Evolutionary conservation across 2,113 vertebrate genomes (phyloP).

Genomic region (Nematolebias whitei): DNA sequence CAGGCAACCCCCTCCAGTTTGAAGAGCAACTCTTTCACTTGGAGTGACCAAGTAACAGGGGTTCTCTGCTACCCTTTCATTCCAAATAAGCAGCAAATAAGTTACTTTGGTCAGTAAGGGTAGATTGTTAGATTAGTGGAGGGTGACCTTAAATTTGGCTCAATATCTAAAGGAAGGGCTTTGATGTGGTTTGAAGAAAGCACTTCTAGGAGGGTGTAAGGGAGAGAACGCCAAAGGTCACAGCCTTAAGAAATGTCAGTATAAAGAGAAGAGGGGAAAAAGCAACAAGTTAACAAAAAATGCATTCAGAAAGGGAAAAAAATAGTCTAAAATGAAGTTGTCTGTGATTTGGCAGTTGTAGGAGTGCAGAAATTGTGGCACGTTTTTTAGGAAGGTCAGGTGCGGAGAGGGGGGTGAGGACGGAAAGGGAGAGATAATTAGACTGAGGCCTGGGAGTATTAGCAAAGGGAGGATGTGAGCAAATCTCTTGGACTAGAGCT

Average conservation of each 20-base stretch:
- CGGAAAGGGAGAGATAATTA: slow-evolving; percentile 21
- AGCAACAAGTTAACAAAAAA: neutral
- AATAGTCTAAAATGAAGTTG: neutral
- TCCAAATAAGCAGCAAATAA: slow-evolving; percentile 58
- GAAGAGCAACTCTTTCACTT: slow-evolving; percentile 54
- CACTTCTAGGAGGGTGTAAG: slow-evolving; percentile 10
- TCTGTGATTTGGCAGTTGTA: neutral
- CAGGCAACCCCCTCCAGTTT: slow-evolving; percentile 68
- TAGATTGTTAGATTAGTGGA: slow-evolving; percentile 20
- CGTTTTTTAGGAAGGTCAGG: slow-evolving; percentile 18
- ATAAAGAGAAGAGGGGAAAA: neutral
- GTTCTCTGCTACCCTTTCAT: slow-evolving; percentile 38
- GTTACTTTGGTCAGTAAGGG: slow-evolving; percentile 42
- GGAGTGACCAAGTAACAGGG: slow-evolving; percentile 54
- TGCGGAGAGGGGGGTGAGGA: slow-evolving; percentile 24
- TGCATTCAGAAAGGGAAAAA: neutral
- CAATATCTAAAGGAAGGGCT: slow-evolving; percentile 19
- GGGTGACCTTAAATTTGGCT: slow-evolving; percentile 44
- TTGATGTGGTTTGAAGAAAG: slow-evolving; percentile 29
- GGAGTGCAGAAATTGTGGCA: slow-evolving; percentile 10
- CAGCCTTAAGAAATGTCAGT: slow-evolving; percentile 15
- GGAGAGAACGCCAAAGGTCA: slow-evolving; percentile 24
- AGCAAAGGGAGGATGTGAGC: slow-evolving; percentile 32
- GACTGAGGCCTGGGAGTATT: slow-evolving; percentile 6
- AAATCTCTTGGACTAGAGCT: slow-evolving; percentile 11